Evolutionary conservation across 2,888 invertebrate genomes (phyloP).

Genomic region (Argynnis bischoffii): DNA sequence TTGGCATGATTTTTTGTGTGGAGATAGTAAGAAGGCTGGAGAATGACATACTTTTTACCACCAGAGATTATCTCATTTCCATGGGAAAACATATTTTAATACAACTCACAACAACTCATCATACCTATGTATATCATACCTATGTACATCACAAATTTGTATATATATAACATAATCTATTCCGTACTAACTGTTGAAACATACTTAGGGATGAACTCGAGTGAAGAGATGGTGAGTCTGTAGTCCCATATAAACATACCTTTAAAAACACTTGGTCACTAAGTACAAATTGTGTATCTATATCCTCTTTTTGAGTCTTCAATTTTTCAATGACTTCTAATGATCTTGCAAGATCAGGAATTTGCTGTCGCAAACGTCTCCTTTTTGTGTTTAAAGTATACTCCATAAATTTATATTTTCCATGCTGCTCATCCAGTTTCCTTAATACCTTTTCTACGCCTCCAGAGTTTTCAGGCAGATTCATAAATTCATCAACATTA

Average conservation of each 20-base stretch:
- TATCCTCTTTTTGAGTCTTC: slow-evolving; percentile 89
- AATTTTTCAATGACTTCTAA: slow-evolving; percentile 95
- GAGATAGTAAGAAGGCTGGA: too few relatives aligned
- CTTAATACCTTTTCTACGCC: slow-evolving; percentile 93
- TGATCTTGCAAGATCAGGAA: slow-evolving; percentile 96
- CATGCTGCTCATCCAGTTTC: slow-evolving; percentile 94
- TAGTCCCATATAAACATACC: slow-evolving; percentile 49
- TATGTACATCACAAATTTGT: too few relatives aligned
- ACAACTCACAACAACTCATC: too few relatives aligned
- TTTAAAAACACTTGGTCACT: slow-evolving; percentile 95
- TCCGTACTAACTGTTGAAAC: too few relatives aligned
- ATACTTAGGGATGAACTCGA: too few relatives aligned
- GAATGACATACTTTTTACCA: too few relatives aligned
- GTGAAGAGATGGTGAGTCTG: too few relatives aligned
- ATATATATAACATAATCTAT: too few relatives aligned
- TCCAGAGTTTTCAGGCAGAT: slow-evolving; percentile 89
- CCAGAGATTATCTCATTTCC: too few relatives aligned
- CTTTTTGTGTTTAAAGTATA: slow-evolving; percentile 93
- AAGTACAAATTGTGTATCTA: slow-evolving; percentile 94
- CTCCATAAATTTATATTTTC: slow-evolving; percentile 99
- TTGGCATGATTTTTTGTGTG: too few relatives aligned
- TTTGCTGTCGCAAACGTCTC: slow-evolving; percentile 92
- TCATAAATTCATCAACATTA: slow-evolving; percentile 97
- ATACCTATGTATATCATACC: too few relatives aligned
- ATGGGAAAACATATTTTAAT: too few relatives aligned